A percentile compares a stretch with the other conserved stretches of the same genome.
Conservation (phyloP, 2,888 invertebrate species). For the Campoletis raptor region DNA sequence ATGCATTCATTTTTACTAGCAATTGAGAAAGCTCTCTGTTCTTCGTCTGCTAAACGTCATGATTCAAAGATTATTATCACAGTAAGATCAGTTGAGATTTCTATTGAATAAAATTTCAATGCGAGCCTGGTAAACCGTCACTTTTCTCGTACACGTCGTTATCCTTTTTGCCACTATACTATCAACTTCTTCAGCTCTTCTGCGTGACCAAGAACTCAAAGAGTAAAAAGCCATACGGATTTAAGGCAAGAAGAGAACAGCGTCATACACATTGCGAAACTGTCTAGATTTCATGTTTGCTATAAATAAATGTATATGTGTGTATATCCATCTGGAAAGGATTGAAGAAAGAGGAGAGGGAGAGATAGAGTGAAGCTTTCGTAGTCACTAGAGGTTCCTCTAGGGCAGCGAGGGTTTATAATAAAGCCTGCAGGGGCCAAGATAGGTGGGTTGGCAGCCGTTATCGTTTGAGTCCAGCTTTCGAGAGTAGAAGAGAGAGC, state of each 20-base stretch:
- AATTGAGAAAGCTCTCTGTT: background rate
- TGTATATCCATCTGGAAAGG: conserved; percentile 49
- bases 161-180: background rate
- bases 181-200: background rate
- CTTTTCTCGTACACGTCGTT: background rate
- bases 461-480: conserved; percentile 84
- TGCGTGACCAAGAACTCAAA: background rate
- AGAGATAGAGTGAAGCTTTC: conserved; percentile 52
- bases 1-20: background rate
- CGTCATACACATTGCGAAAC: conserved; percentile 15
- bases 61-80: background rate
- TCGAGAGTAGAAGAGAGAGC: conserved; percentile 70
- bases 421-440: conserved; percentile 84
- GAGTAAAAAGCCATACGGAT: conserved; percentile 8
- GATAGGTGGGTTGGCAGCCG: conserved; percentile 82
- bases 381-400: conserved; percentile 68
- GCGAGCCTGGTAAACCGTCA: background rate
- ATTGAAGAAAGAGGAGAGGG: conserved; percentile 39
- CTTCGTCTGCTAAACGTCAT: background rate
- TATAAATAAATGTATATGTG: conserved; percentile 55
- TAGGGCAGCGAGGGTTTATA: conserved; percentile 79
- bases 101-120: background rate
- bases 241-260: conserved; percentile 54
- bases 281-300: conserved; percentile 49
- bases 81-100: background rate